A percentile compares a stretch with the other conserved stretches of the same genome.
Evolutionary conservation across 2,797 vertebrate species (phyloP).

Genomic region (Parotocinclus haroldoi): DNA sequence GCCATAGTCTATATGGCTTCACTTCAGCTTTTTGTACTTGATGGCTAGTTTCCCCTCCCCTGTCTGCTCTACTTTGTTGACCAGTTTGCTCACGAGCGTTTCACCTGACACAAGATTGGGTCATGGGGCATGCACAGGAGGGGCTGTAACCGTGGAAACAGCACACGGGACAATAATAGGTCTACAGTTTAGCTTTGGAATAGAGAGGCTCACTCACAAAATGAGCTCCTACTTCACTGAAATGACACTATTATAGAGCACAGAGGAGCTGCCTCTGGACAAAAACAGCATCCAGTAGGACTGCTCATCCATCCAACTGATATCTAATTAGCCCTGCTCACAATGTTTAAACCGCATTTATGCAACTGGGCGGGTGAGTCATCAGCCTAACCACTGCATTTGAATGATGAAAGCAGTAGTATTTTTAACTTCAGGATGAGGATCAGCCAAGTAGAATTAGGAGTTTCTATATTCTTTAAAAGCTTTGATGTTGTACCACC

Average conservation of each 20-base stretch:
- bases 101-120: conserved; percentile 47
- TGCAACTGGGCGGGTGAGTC: not conserved
- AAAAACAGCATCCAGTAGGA: conserved; percentile 2
- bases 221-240: conserved; percentile 18
- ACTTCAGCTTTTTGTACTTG: not conserved
- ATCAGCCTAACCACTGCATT: not conserved
- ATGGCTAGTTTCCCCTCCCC: not conserved
- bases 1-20: not conserved
- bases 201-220: conserved; percentile 16
- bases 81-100: conserved; percentile 36
- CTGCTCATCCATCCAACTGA: not conserved
- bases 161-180: conserved; percentile 39
- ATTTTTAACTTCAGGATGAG: not conserved
- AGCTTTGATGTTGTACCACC: not conserved
- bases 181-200: conserved; percentile 27
- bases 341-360: not conserved
- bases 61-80: conserved; percentile 5
- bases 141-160: conserved; percentile 40
- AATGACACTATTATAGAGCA: conserved; percentile 17
- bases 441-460: too few species aligned
- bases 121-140: conserved; percentile 28
- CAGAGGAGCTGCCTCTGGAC: conserved; percentile 19
- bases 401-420: not conserved
- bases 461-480: not conserved
- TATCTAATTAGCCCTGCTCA: not conserved